phyloP scores from a whole-genome alignment of 2,888 invertebrate genomes.

The Synanthedon andrenaeformis region DNA sequence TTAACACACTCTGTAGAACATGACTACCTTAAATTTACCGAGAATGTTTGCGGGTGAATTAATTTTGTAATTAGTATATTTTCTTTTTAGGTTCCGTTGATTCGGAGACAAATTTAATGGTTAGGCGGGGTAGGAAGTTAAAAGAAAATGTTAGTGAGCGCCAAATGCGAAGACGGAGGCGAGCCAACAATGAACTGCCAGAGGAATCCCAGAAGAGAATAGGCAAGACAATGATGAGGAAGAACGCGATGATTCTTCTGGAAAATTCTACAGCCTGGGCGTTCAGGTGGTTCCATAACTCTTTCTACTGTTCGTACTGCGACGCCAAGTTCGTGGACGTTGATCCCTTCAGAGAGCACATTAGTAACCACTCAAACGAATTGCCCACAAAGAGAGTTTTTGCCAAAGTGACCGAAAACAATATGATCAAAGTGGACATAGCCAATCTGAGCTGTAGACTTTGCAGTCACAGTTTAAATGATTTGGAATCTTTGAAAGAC shows the following conservation, averaged over 20 bases:
- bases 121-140: conserved; percentile 44
- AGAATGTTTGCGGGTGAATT: no score
- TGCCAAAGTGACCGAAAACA: conserved; percentile 52
- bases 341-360: conserved; percentile 33
- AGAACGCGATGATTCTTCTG: conserved; percentile 47
- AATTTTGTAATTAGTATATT: conserved; percentile 10
- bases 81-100: conserved; percentile 60
- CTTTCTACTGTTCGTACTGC: conserved; percentile 56
- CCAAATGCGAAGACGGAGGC: conserved; percentile 53
- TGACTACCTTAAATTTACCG: no score
- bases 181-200: conserved; percentile 53
- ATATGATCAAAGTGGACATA: conserved; percentile 59
- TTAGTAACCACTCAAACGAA: conserved; percentile 30
- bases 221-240: conserved; percentile 56
- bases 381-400: conserved; percentile 41
- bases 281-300: conserved; percentile 53
- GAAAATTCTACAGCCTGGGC: conserved; percentile 59
- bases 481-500: conserved; percentile 36
- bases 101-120: conserved; percentile 22
- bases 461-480: conserved; percentile 27
- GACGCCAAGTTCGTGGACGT: conserved; percentile 44
- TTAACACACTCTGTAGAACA: no score
- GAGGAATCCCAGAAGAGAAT: conserved; percentile 54
- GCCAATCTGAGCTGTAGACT: conserved; percentile 39
- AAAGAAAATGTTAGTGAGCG: conserved; percentile 55